Evolutionary conservation across 1,140 invertebrate species (phyloP).

Genomic region (Solen grandis): DNA sequence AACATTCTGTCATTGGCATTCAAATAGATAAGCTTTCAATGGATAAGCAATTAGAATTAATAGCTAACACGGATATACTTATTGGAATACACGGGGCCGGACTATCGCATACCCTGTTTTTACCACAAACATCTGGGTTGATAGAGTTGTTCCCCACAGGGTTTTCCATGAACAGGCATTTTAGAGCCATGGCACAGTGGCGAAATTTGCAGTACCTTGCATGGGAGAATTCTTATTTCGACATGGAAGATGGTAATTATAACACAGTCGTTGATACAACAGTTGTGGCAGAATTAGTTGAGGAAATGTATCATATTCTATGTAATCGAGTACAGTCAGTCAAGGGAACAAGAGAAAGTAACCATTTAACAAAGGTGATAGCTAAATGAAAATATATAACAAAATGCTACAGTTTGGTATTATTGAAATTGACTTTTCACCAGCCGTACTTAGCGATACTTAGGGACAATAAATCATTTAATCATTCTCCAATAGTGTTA

Average conservation of each 20-base stretch:
- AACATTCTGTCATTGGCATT: slow-evolving; percentile 59
- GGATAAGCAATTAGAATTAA: slow-evolving; percentile 58
- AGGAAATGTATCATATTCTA: too few relatives aligned
- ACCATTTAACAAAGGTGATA: too few relatives aligned
- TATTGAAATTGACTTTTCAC: too few relatives aligned
- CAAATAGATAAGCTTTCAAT: slow-evolving; percentile 68
- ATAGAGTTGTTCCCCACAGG: slow-evolving; percentile 90
- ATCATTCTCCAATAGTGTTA: too few relatives aligned
- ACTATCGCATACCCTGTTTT: slow-evolving; percentile 94
- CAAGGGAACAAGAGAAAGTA: too few relatives aligned
- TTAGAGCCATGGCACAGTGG: too few relatives aligned
- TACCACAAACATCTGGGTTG: slow-evolving; percentile 95
- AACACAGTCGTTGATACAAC: slow-evolving; percentile 58
- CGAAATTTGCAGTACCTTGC: slow-evolving; percentile 68
- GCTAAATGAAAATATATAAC: too few relatives aligned
- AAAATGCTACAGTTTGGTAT: too few relatives aligned
- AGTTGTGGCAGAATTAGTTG: too few relatives aligned
- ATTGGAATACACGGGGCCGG: slow-evolving; percentile 99
- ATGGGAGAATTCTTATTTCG: slow-evolving; percentile 73
- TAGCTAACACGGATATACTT: slow-evolving; percentile 88
- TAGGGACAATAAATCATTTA: too few relatives aligned
- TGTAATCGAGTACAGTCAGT: too few relatives aligned
- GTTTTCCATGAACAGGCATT: slow-evolving; percentile 76
- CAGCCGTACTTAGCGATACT: too few relatives aligned
- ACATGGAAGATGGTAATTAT: slow-evolving; percentile 63